Base-by-base conservation (phyloP, 2,888 invertebrate species). In the Tanytarsus gracilentus region DNA sequence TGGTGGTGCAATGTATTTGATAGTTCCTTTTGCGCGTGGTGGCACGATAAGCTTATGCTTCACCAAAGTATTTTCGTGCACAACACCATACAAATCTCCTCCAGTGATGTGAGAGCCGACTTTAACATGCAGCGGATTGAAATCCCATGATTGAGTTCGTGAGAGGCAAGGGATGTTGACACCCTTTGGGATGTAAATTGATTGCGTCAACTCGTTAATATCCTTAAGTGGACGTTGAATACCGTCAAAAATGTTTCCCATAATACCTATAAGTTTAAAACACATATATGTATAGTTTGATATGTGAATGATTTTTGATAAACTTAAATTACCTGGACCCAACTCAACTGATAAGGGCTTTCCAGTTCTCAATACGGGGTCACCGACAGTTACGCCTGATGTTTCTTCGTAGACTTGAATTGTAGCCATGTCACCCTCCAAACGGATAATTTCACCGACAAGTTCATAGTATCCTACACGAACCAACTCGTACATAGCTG, bases 401-500 rank as follows among this genome's bases (percentile, higher is more conserved):
- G 89, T 93, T 76, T 93, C 92, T 72, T 93, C 92, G 74, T 93
- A 93, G 65, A 93, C 98, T 83, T 99, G 99, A 75, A 99, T 98
- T 67, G 99, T 99, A 63, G 99, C 99, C 88, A 96, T 91, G 77
- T 99, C 99, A 63, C 97, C 97, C 78, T 99, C 99, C 64, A 99
- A 82, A 77, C 99, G 88, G 77, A 99, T 99, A 77, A 99, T 99
- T 80, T 99, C 99, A 65, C 99, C 99, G 14, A 99, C 99, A 69
- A 99, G 79, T 76, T 99, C 97, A 67, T 85, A 84, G 77, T 99
- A 97, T 1, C 99, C 99, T 40, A 99, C 99, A 67, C 99, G 86
- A 64, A 99, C 99, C 79, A 99, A 76, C 78, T 99, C 99, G 85
- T 98, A 99, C 97, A 99, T 99, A 82, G 98, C 98, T 26, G 98